Evolutionary conservation across 2,113 vertebrate species (phyloP), one percentile per base, ranked within the genome.

Genomic region (Saguinus midas): DNA sequence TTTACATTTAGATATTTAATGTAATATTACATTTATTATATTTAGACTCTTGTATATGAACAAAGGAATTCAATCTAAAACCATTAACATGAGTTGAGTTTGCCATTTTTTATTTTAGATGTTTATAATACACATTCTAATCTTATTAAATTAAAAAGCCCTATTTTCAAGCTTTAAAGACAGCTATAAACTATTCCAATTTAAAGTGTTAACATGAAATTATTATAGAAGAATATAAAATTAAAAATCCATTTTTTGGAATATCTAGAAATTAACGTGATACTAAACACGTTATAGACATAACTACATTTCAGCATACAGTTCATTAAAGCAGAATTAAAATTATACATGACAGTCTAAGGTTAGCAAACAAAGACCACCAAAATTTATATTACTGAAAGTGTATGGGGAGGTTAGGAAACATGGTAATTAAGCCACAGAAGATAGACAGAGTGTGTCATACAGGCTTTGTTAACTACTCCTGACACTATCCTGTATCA

Each of bases 311-410:
- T 79, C 21, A 86, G 4, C 37, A 72, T 32, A n/a, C 72, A 78
- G 61, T 75, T 91, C 17, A 68, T 55, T 72, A 45, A 90, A 87
- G 37, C 35, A 86, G 18, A 89, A 82, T 76, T 92, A 85, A 95
- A 94, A 94, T 55, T 72, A 95, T 14, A 73, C 32, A 68, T 5
- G 61, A 81, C 12, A n/a, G 16, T 25, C 55, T 81, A 61, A 73
- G 23, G 20, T 43, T 68, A 96, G 68, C 73, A 94, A 91, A 96
- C 40, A 94, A 93, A 96, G 84, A 50, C 12, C 61, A 94, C 18
- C 57, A 52, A 80, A 89, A 93, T 25, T 0, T 84, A 17, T 57
- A 85, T 43, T 64, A 82, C 29, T 73, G 14, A 86, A 73, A 23
- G 5, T 57, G 35, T 16, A n/a, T 55, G 11, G 86, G 1, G 17